A percentile compares a stretch with the other conserved stretches of the same genome.
phyloP scores from a whole-genome alignment of 2,797 vertebrate genomes.

The Psittacula derbiana region DNA sequence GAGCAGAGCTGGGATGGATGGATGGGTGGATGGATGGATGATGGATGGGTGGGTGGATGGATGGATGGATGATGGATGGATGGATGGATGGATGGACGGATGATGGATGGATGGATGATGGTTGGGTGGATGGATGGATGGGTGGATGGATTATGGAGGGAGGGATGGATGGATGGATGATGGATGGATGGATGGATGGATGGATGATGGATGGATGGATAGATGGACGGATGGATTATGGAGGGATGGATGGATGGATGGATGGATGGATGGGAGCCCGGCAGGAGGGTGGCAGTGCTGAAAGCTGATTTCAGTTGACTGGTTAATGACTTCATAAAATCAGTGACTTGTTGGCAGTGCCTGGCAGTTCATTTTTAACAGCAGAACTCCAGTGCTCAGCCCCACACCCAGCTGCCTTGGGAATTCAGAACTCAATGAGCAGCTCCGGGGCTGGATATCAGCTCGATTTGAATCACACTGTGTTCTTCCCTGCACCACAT shows the following conservation, averaged over 20 bases:
- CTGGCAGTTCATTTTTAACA: constrained; percentile 1
- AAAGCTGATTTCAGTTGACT: background rate
- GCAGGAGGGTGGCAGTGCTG: background rate
- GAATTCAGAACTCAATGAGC: background rate
- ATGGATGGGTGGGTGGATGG: background rate
- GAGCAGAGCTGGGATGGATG: background rate
- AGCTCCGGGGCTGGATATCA: background rate
- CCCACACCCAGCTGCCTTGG: background rate
- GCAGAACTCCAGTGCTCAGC: background rate
- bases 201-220: background rate
- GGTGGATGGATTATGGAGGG: background rate
- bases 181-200: background rate
- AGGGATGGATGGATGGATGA: background rate
- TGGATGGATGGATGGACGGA: background rate
- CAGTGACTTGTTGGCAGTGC: background rate
- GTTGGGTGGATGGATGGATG: background rate
- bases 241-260: background rate
- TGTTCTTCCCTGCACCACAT: background rate
- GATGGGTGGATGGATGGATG: background rate
- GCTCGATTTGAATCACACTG: background rate
- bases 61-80: background rate
- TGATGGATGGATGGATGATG: background rate
- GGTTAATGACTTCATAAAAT: background rate
- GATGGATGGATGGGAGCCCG: background rate
- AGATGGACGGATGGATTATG: background rate